Conservation (phyloP, 2,888 invertebrate species). For the Emmelina monodactyla region DNA sequence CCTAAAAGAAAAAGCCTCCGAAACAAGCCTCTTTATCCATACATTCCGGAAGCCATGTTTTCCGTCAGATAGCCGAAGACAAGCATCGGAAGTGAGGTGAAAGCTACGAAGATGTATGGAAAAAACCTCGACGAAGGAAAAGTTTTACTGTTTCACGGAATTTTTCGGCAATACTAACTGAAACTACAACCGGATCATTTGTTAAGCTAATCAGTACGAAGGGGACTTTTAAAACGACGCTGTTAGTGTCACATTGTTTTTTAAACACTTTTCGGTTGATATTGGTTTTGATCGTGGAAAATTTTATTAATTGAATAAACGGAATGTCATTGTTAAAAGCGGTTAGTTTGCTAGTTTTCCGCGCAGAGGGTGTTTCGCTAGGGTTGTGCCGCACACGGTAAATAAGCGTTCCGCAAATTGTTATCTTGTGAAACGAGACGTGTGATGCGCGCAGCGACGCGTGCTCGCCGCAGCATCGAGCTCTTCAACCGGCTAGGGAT, state of each 20-base stretch:
- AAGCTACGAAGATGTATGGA: slow-evolving; percentile 25
- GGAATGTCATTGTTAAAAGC: too few relatives aligned
- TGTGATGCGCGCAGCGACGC: slow-evolving; percentile 63
- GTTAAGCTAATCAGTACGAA: slow-evolving; percentile 31
- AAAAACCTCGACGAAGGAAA: slow-evolving; percentile 27
- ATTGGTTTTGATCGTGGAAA: slow-evolving; percentile 20
- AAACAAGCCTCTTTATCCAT: slow-evolving; percentile 20
- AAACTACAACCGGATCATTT: slow-evolving; percentile 37
- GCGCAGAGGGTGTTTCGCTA: too few relatives aligned
- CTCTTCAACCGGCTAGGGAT: slow-evolving; percentile 50
- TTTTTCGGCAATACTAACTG: slow-evolving; percentile 23
- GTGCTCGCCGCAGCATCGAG: slow-evolving; percentile 43
- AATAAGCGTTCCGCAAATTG: slow-evolving; percentile 62
- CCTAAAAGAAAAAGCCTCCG: slow-evolving; percentile 29
- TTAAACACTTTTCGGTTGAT: too few relatives aligned
- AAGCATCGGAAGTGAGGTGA: slow-evolving; percentile 41
- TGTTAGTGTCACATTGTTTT: not conserved
- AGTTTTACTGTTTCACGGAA: slow-evolving; percentile 24
- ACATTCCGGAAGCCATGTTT: slow-evolving; percentile 54
- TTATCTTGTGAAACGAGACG: slow-evolving; percentile 66
- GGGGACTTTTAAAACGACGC: not conserved
- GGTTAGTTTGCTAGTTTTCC: too few relatives aligned
- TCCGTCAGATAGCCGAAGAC: slow-evolving; percentile 53
- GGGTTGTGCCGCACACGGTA: slow-evolving; percentile 42
- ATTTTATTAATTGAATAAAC: too few relatives aligned